A percentile compares a stretch with the other conserved stretches of the same genome.
phyloP scores from a whole-genome alignment of 2,888 invertebrate genomes.

The Odontomyia ornata region DNA sequence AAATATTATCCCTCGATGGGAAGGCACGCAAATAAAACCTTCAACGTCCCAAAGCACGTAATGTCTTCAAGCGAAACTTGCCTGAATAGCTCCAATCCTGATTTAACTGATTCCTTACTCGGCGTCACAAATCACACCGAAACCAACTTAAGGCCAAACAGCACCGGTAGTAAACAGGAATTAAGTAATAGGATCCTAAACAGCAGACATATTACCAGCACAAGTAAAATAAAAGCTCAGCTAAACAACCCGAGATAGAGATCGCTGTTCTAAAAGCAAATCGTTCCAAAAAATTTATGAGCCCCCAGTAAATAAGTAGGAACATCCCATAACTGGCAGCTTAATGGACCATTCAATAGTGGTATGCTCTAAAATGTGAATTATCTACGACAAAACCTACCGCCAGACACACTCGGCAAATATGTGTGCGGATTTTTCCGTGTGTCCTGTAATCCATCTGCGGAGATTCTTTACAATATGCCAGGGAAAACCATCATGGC shows the following conservation, averaged over 20 bases:
- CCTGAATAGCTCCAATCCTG: background rate
- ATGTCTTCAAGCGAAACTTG: background rate
- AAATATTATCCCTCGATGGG: background rate
- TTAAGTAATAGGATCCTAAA: slow-evolving; percentile 39
- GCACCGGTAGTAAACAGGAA: slow-evolving; percentile 37
- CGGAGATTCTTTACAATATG: background rate
- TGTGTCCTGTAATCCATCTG: background rate
- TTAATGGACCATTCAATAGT: slow-evolving; percentile 44
- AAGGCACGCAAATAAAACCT: background rate
- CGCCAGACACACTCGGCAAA: too few species aligned
- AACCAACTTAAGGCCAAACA: slow-evolving; percentile 14
- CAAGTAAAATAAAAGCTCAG: slow-evolving; percentile 30
- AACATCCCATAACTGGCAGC: slow-evolving; percentile 44
- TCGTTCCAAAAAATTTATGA: slow-evolving; percentile 42
- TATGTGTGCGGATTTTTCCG: slow-evolving; percentile 14
- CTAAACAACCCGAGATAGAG: slow-evolving; percentile 27
- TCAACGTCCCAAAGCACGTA: background rate
- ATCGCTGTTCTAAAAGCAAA: slow-evolving; percentile 41
- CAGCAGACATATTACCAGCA: slow-evolving; percentile 31
- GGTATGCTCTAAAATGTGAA: slow-evolving; percentile 38
- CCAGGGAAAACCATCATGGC: slow-evolving; percentile 28
- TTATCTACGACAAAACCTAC: slow-evolving; percentile 4
- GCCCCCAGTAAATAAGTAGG: slow-evolving; percentile 43
- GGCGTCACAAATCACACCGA: slow-evolving; percentile 18
- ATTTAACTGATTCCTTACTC: slow-evolving; percentile 12